These are phyloP conservation scores for Drosophila quadrilineata DNA, from an alignment of 1,140 invertebrate genomes.

Conservation along the genomic window DNA sequence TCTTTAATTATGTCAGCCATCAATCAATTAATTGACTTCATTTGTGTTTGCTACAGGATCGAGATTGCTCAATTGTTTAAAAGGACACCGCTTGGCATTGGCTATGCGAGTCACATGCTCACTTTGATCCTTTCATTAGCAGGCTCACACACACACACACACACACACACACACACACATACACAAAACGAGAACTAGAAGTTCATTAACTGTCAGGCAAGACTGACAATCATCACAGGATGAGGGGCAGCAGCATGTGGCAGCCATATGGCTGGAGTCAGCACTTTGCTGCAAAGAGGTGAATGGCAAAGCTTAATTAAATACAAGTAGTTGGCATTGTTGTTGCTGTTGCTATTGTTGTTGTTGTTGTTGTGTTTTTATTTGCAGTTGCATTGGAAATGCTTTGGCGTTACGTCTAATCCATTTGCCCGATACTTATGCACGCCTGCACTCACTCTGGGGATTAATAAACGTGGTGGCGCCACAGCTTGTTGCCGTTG, in stretches of 20 bases:
- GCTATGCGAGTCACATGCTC: constrained; percentile 52
- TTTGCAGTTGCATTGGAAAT: constrained; percentile 8
- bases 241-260: neutral
- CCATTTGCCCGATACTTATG: constrained; percentile 79
- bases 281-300: constrained; percentile 13
- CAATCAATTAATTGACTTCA: constrained; percentile 59
- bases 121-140: constrained; percentile 54
- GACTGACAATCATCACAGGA: constrained; percentile 15
- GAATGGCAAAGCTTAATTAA: constrained; percentile 56
- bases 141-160: too few species aligned
- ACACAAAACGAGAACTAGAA: constrained; percentile 51
- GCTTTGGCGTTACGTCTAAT: constrained; percentile 59
- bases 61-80: neutral
- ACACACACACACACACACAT: too few species aligned
- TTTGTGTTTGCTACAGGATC: neutral
- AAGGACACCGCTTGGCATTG: constrained; percentile 19
- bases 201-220: constrained; percentile 74
- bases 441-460: constrained; percentile 74
- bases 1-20: too few species aligned
- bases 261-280: constrained; percentile 54
- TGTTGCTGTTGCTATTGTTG: too few species aligned
- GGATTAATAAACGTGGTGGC: constrained; percentile 72
- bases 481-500: constrained; percentile 1
- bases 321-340: too few species aligned
- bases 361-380: constrained; percentile 28